phyloP scores from a whole-genome alignment of 37 sponge, comb jelly and placozoan genomes.

The Spongilla lacustris region DNA sequence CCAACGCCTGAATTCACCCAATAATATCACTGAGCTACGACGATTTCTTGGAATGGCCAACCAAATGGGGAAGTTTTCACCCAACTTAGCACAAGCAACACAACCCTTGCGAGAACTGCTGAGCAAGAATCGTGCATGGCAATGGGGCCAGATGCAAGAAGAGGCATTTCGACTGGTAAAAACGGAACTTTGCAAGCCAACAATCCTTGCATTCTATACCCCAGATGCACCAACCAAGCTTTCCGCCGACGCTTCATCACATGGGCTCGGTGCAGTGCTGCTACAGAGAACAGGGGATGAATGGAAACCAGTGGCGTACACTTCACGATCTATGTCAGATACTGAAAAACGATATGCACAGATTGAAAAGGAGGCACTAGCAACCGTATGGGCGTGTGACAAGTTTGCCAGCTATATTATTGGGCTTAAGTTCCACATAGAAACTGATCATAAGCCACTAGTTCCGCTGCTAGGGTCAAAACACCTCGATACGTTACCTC shows the following conservation, averaged over 20 bases:
- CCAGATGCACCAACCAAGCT: conserved; percentile 26
- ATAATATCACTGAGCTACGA: conserved; percentile 8
- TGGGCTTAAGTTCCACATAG: conserved; percentile 18
- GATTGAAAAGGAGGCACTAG: conserved; percentile 56
- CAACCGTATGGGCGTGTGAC: conserved; percentile 35
- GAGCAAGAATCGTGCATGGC: conserved; percentile 24
- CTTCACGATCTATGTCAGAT: conserved; percentile 40
- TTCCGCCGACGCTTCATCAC: conserved; percentile 51
- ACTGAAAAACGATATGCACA: conserved; percentile 45
- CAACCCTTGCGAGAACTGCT: conserved; percentile 53
- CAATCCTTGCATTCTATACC: conserved; percentile 39
- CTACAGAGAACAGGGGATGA: neutral
- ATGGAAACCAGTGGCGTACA: conserved; percentile 59
- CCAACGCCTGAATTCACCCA: conserved; percentile 21
- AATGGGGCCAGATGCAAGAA: conserved; percentile 35
- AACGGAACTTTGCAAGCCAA: conserved; percentile 31
- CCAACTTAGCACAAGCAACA: conserved; percentile 23
- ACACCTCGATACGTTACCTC: conserved; percentile 34
- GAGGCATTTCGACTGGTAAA: conserved; percentile 23
- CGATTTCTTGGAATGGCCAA: conserved; percentile 63
- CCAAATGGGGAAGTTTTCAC: conserved; percentile 54
- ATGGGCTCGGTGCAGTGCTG: conserved; percentile 37
- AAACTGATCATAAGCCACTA: conserved; percentile 58
- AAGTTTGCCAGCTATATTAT: conserved; percentile 36
- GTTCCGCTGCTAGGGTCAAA: conserved; percentile 37